phyloP scores from a whole-genome alignment of 2,888 invertebrate species.

The Mactromeris polynyma region DNA sequence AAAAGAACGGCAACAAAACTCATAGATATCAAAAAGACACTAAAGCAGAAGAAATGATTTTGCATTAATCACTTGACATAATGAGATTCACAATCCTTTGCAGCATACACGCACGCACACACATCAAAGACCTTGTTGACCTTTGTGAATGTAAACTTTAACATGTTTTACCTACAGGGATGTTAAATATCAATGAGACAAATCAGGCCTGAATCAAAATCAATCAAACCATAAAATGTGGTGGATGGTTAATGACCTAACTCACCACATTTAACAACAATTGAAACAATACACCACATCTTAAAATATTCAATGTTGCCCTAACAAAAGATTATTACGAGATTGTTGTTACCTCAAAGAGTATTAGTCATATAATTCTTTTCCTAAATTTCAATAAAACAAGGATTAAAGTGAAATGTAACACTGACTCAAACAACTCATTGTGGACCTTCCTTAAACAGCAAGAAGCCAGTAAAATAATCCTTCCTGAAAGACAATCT shows the following conservation, averaged over 20 bases:
- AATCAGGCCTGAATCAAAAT: conserved; percentile 21
- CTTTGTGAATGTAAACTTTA: neutral
- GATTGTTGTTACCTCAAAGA: neutral
- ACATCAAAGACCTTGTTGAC: neutral
- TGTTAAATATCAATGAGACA: neutral
- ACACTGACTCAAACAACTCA: neutral
- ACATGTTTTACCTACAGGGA: conserved; percentile 15
- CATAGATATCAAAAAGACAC: too few species aligned
- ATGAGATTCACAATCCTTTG: too few species aligned
- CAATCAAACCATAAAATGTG: conserved; percentile 8
- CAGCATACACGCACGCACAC: too few species aligned
- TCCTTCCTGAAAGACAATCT: neutral
- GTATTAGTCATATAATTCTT: conserved; percentile 11
- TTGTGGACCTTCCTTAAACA: neutral
- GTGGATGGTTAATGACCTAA: neutral
- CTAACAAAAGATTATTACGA: neutral
- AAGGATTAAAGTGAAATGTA: neutral
- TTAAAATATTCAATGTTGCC: neutral
- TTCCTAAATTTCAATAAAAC: neutral
- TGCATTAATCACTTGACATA: too few species aligned
- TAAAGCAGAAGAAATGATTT: neutral
- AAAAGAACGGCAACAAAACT: too few species aligned
- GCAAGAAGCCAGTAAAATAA: neutral
- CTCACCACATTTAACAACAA: conserved; percentile 20
- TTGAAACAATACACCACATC: neutral